Evolutionary conservation across 2,797 vertebrate genomes (phyloP), one percentile per base, ranked within the genome.

Genomic region (Helostoma temminkii): DNA sequence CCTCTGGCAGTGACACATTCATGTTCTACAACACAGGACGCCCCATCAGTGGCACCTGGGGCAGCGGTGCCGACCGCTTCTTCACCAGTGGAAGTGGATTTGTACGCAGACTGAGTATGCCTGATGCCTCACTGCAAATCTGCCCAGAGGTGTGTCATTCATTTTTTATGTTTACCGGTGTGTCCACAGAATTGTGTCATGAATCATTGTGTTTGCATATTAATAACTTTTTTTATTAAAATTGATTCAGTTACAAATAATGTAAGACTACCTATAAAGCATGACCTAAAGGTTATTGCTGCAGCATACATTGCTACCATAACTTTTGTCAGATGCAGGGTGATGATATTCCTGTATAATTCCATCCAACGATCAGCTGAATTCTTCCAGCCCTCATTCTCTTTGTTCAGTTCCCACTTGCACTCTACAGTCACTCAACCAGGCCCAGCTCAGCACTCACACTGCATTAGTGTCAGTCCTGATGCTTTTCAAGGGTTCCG

Each of bases 11-110:
- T 65, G 98, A 99, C 91, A 98, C 97, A 28, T 98, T 99, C 93
- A 99, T 99, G 97, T 98, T 98, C 94, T 98, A 99, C 94, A 98
- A 99, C 90, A 98, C 97, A 3, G 97, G 96, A 71, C 94, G 94
- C 34, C 96, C 97, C 62, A 92, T 96, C 69, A 96, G 95, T 18
- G 96, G 96, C 81, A 96, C 96, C 84, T 94, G 95, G 90, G 91
- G 96, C 76, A 96, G 96, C 72, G 93, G 95, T 58, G 90, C 96
- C 1, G 98, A 99, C 82, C 96, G 97, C 82, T 96, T 97, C 91
- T 96, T 97, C 90, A 98, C 96, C 2, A 95, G 96, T 63, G 95
- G 96, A 50, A 98, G 96, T 86, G 95, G 97, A 82, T 95, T 95
- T 83, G 94, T 95, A 37, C 91, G 94, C 55, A 92, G 94, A 59